Evolutionary conservation across 2,888 invertebrate species (phyloP).

Genomic region (Orchesella flavescens): DNA sequence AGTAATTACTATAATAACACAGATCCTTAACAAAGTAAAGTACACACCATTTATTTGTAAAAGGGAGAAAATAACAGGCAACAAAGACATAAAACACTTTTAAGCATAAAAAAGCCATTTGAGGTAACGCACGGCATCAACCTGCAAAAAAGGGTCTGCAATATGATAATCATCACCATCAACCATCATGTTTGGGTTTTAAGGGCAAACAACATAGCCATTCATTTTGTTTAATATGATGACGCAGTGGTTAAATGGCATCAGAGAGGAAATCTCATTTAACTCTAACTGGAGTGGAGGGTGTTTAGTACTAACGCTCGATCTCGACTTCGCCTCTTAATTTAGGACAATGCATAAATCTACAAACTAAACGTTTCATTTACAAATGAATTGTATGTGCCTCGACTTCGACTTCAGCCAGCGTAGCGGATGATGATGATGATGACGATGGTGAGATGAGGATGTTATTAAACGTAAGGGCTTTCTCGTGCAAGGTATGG

Average conservation of each 20-base stretch:
- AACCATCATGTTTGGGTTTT: not conserved
- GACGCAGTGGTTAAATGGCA: not conserved
- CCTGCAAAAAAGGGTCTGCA: not conserved
- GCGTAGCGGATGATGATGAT: no score
- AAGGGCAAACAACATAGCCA: not conserved
- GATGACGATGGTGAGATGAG: no score
- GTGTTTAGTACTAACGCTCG: not conserved
- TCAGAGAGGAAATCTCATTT: conserved; percentile 1
- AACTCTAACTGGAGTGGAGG: not conserved
- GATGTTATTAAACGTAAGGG: no score
- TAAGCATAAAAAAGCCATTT: not conserved
- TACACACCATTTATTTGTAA: not conserved
- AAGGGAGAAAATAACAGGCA: not conserved
- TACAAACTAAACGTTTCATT: not conserved
- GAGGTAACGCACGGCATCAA: not conserved
- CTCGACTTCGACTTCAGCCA: no score
- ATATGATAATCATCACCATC: not conserved
- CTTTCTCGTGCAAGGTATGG: no score
- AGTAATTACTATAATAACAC: conserved; percentile 11
- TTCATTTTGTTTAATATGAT: not conserved
- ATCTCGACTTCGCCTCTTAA: not conserved
- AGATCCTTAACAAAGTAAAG: not conserved
- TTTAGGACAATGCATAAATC: conserved; percentile 1
- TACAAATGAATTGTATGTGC: no score
- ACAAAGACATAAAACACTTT: not conserved